Evolutionary conservation across 2,113 vertebrate genomes (phyloP).

Genomic region (Nothoprocta perdicaria): DNA sequence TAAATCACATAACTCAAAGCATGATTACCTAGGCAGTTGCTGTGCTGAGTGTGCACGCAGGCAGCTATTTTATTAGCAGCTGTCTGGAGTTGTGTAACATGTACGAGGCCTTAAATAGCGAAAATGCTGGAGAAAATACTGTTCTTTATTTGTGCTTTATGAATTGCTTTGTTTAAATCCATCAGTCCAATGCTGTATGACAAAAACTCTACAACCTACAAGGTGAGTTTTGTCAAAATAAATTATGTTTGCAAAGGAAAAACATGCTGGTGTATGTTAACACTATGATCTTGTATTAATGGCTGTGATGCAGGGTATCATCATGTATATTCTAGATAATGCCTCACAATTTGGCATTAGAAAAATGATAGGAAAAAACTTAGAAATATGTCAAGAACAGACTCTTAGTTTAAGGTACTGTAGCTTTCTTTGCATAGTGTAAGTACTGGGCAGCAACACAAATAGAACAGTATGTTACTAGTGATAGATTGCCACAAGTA

Average conservation of each 20-base stretch:
- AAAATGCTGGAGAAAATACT: neutral
- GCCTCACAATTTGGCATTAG: neutral
- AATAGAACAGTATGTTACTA: neutral
- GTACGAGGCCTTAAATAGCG: neutral
- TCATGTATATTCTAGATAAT: neutral
- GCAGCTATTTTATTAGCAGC: neutral
- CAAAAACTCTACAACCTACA: neutral
- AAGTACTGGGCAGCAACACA: neutral
- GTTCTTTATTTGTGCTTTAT: neutral
- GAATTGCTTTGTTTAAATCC: neutral
- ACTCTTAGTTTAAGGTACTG: neutral
- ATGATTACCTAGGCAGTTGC: neutral
- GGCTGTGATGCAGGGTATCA: neutral
- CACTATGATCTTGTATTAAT: neutral
- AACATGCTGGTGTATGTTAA: neutral
- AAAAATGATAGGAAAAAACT: neutral
- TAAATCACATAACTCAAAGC: neutral
- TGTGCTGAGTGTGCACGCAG: neutral
- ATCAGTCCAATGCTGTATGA: neutral
- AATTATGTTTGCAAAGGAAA: neutral
- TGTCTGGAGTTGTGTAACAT: neutral
- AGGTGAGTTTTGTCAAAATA: neutral
- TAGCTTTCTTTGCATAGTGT: too few species aligned
- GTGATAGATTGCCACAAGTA: neutral
- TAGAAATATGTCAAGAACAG: neutral